Conservation (phyloP, 30 jellyfish, hydroid and myxozoan species). For the Pelagia noctiluca region DNA sequence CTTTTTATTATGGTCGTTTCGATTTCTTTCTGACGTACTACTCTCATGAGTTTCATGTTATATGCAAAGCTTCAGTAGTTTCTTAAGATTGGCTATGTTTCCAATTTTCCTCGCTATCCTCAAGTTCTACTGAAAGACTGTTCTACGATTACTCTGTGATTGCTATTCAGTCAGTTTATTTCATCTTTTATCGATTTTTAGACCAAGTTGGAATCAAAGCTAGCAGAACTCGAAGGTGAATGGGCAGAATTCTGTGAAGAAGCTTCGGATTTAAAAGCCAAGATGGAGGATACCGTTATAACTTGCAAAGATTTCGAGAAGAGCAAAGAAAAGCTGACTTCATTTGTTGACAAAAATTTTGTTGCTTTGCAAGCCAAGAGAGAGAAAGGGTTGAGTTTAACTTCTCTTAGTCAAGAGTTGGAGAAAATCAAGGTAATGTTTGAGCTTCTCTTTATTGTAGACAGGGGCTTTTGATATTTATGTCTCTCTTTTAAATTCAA, state of each 20-base stretch:
- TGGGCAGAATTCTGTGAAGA: constrained; percentile 77
- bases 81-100: too few species aligned
- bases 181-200: constrained; percentile 1
- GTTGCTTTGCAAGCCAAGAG: neutral
- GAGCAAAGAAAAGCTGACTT: constrained; percentile 20
- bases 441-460: too few species aligned
- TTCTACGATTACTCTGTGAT: too few species aligned
- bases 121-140: too few species aligned
- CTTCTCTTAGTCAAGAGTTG: neutral
- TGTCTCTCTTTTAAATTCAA: too few species aligned
- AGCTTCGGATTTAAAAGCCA: constrained; percentile 48
- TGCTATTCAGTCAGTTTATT: neutral
- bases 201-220: constrained; percentile 44
- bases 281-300: constrained; percentile 37
- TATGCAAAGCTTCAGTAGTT: too few species aligned
- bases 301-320: constrained; percentile 66
- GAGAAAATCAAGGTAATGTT: neutral
- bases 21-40: neutral
- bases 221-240: constrained; percentile 58
- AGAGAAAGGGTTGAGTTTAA: neutral
- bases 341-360: constrained; percentile 14
- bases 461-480: too few species aligned
- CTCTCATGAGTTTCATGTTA: neutral
- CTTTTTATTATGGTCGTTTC: too few species aligned
- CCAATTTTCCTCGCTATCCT: neutral